Evolutionary conservation across 2,888 invertebrate species (phyloP), one percentile per base, ranked within the genome.

Genomic region (Drosophila picticornis): DNA sequence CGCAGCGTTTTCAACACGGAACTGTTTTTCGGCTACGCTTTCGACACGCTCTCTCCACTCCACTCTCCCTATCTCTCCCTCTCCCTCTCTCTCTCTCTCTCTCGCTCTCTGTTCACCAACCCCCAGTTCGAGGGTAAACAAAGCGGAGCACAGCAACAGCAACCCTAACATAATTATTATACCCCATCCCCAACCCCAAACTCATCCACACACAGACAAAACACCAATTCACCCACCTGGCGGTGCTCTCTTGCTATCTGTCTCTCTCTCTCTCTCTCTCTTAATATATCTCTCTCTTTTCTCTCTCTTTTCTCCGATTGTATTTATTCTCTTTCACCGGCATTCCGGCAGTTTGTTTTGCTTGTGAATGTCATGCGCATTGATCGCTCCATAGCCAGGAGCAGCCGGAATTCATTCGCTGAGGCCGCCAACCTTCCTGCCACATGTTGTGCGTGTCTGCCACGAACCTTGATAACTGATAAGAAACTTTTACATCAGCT

Each of bases 391-490:
- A 74, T 80, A 74, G 84, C 84, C 84, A 82, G 82, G 82, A 86
- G 84, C 75, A 72, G 77, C 68, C 78, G 78, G 75, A 78, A 78
- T 71, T 62, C 55, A 52, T 43, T 57, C 52, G 25, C 25, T 34
- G 75, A 50, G 75, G 69, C 69, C 76, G 70, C 72, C 84, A 84
- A 84, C 88, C 88, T 87, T 80, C 81, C 83, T 81, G 81, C 87
- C 84, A 90, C 90, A 90, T 87, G 90, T 88, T 90, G 90, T 85
- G 86, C 80, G 88, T 80, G 75, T 72, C 76, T 81, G 76, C 72
- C 75, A 58, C 81, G 65, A 88, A 77, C 78, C 81, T 86, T 86
- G 81, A 86, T 88, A 88, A 87, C 90, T 91, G 88, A 91, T 91
- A 91, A 91, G 86, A 88, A 90, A 86, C 80, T 86, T 81, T 73